Evolutionary conservation across 2,888 invertebrate species (phyloP), one percentile per base, ranked within the genome.

Genomic region (Sialis fuliginosa): DNA sequence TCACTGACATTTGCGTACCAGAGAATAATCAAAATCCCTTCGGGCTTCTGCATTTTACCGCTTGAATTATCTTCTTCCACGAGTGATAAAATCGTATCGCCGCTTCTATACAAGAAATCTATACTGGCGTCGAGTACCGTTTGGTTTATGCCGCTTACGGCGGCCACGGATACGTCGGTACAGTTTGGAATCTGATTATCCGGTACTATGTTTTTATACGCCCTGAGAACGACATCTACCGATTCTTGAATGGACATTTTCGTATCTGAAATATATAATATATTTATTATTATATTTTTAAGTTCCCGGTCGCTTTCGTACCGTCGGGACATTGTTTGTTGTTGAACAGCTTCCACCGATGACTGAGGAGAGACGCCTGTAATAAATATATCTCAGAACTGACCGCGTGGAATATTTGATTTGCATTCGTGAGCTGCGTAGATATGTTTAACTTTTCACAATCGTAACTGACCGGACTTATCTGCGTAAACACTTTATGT

Each of bases 391-490:
- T 65, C 55, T 62, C 69, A 49, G 64, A 75, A 53, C 60, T 60
- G n/a, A 74, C 67, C 0, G 72, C 70, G 56, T 75, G 73, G 55
- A 79, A 78, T 9, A 73, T 67, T 54, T 74, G 72, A 60, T 78
- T 79, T 35, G 77, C 67, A 62, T 86, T 86, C 55, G 79, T 80
- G 0, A 81, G 67, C 57, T 77, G 78, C 4, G 84, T 63, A 34
- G 79, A 75, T 8, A 87, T 58, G 43, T 77, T 77, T 58, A 86
- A 65, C 45, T 75, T 77, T 54, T 77, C 74, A 33, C 65, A 59
- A 7, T 50, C 52, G 47, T 57, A 58, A 13, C 63, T 59, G 34
- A 64, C 62, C 54, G 66, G 67, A 50, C 70, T 69, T 34, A 67
- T 60, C 43, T 67, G 65, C 44, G 68, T 64, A 33, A 63, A 63